Conservation (phyloP, 2,888 invertebrate genomes). For the Synergus itoensis region DNA sequence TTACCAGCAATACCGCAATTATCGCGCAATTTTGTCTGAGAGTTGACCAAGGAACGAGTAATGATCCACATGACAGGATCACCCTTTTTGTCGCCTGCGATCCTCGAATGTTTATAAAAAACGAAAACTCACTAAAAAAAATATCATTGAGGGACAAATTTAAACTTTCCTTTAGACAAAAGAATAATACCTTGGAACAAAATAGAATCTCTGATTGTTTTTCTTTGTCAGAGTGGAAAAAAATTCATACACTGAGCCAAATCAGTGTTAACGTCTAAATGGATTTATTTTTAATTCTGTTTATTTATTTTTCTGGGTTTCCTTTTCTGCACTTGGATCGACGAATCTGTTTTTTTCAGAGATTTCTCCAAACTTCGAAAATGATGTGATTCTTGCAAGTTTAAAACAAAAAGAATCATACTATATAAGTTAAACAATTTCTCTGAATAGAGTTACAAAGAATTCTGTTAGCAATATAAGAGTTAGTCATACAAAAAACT, state of each 20-base stretch:
- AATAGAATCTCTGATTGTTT: not conserved
- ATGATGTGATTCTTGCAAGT: not conserved
- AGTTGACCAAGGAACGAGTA: constrained; percentile 35
- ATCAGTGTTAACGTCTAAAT: too few species aligned
- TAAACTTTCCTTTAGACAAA: not conserved
- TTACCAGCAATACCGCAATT: constrained; percentile 52
- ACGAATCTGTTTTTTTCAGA: too few species aligned
- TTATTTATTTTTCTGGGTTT: too few species aligned
- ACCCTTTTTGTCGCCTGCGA: constrained; percentile 16
- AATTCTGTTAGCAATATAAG: not conserved
- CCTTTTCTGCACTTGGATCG: too few species aligned
- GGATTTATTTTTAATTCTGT: too few species aligned
- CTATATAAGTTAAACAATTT: not conserved
- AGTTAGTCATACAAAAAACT: not conserved
- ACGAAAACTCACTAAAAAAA: not conserved
- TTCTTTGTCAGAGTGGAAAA: not conserved
- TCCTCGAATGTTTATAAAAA: constrained; percentile 2
- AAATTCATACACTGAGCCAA: not conserved
- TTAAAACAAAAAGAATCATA: not conserved
- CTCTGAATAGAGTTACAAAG: not conserved
- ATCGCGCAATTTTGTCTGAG: constrained; percentile 48
- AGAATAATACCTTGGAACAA: not conserved
- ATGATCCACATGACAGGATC: constrained; percentile 36
- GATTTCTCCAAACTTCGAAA: too few species aligned
- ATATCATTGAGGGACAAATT: not conserved